Evolutionary conservation across 1,140 invertebrate genomes (phyloP), one percentile per base, ranked within the genome.

Genomic region (Drosophila sucinea): DNA sequence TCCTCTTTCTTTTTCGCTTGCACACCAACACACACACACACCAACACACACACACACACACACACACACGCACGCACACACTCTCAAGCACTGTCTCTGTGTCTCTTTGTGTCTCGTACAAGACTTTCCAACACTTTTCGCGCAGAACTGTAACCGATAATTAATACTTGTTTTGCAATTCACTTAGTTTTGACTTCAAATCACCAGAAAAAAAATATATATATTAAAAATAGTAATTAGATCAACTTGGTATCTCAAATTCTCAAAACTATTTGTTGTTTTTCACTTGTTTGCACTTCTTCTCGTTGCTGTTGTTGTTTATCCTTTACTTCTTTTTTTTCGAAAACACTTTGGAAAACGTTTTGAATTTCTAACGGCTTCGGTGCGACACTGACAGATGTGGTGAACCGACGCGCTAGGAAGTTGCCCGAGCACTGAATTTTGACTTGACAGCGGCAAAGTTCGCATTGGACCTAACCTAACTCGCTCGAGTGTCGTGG

Each of bases 351-450:
- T 58, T 58, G 17, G 32, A 29, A 72, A 38, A 23, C 40, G 29
- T 11, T 55, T 8, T 54, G 25, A 27, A 29, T n/a, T 27, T 63
- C 10, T 7, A 40, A 30, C 60, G 75, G 11, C 54, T 32, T 54
- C 40, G 32, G 56, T 55, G 33, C 57, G 67, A 74, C 23, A 63
- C 61, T 33, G 17, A 72, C 67, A 67, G 70, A 35, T 70, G 57
- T 60, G 17, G 58, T 76, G 66, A 84, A 89, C 84, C 85, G 86
- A 90, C 85, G 85, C 85, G 86, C 82, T 90, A 69, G 78, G 78
- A 90, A 79, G 85, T 90, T 90, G 85, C 72, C 86, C 85, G 85
- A 90, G 85, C 86, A 90, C 85, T 90, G 81, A 90, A 85, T 27
- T 51, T 51, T 51, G 2, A 23, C 63, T 71, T 81, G 71, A 55